Evolutionary conservation across 2,797 vertebrate genomes (phyloP), one percentile per base, ranked within the genome.

Genomic region (Epinephelus awoara): DNA sequence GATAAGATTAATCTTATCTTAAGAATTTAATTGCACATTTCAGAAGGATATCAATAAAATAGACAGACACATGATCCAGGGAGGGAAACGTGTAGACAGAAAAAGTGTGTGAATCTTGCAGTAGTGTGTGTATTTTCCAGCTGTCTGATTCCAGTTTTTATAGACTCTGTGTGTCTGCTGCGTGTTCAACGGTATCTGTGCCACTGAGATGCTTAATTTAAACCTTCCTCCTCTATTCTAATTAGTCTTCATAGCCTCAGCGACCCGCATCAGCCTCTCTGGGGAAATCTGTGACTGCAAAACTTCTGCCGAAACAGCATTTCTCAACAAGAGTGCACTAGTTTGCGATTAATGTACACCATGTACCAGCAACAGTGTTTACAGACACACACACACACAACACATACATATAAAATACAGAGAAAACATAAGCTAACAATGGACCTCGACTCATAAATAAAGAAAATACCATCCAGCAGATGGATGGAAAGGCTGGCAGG

Each of bases 151-250:
- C 27, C 76, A 51, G 59, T 82, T 80, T 55, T 67, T 50, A 34
- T 27, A 34, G 34, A 42, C 18, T 40, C 34, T 19, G 64, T 44
- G 59, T 52, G 42, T 72, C 57, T 82, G 63, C 67, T 71, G 57
- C 27, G 4, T 84, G 77, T 76, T 73, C 67, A 88, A 89, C 87
- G 77, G 87, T 94, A 93, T 94, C 89, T 93, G 89, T 95, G 92
- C 91, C 92, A 92, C 84, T 5, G 59, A 77, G 89, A 91, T 88
- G 86, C 93, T 90, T 93, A 88, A 94, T 95, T 92, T 94, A 94
- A 93, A 92, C 84, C 84, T 76, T 85, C 77, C 78, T 91, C 85
- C 67, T 85, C 85, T 64, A 23, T 75, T 89, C 85, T 92, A 95
- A 94, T 94, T 94, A 95, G 92, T 92, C 80, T 88, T 79, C 78